Percentiles rank a stretch among this genome's conserved stretches.
Conservation (phyloP, 2,888 invertebrate genomes). For the Heliconius aoede region DNA sequence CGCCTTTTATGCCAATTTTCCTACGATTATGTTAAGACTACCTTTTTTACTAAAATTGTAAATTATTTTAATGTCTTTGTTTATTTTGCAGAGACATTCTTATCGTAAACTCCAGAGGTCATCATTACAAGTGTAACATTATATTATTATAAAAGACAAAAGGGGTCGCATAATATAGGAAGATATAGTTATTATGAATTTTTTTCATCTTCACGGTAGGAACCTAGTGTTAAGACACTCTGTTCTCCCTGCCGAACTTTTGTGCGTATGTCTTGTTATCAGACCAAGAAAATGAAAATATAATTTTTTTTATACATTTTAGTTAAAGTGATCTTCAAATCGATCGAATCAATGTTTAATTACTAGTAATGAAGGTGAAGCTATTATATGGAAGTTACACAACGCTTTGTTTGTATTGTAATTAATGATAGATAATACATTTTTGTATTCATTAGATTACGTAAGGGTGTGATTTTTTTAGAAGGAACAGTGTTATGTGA, state of each 20-base stretch:
- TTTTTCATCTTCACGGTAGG: no score
- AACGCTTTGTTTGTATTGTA: slow-evolving; percentile 9
- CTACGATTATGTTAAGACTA: not conserved
- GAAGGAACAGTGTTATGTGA: no score
- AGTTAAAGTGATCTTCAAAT: no score
- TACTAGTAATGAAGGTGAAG: not conserved
- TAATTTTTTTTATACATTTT: no score
- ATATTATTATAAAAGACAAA: no score
- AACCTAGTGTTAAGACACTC: no score
- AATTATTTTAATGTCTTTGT: not conserved
- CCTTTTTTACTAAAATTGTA: not conserved
- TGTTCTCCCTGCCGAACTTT: no score
- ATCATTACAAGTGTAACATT: not conserved
- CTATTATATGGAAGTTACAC: not conserved
- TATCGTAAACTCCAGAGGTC: not conserved
- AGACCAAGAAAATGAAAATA: no score
- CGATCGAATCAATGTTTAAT: no score
- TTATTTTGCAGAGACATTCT: slow-evolving; percentile 5
- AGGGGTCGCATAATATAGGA: slow-evolving; percentile 7
- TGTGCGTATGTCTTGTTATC: no score
- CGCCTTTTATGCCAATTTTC: no score
- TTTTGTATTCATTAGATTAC: not conserved
- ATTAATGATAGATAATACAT: not conserved
- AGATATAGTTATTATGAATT: not conserved
- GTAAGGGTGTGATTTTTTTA: not conserved